Evolutionary conservation across 2,113 vertebrate species (phyloP).

Genomic region (Sinocyclocheilus grahami): DNA sequence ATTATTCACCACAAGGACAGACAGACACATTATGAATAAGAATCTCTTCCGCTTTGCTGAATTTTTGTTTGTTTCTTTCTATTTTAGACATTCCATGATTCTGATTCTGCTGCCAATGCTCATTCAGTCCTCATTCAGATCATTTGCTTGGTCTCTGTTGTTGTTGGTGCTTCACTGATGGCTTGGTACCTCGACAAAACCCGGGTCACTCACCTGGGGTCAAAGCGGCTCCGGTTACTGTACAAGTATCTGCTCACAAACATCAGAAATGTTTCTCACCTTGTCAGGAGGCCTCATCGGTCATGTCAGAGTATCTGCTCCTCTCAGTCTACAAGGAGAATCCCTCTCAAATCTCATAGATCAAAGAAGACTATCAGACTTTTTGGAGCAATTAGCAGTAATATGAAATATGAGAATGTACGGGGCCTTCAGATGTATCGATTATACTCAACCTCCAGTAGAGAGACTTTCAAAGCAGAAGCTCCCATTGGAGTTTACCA

Average conservation of each 20-base stretch:
- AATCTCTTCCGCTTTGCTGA: neutral
- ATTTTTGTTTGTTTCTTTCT: neutral
- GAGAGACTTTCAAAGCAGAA: slow-evolving; percentile 61
- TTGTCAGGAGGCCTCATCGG: slow-evolving; percentile 41
- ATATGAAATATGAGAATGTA: slow-evolving; percentile 24
- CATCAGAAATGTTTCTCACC: slow-evolving; percentile 52
- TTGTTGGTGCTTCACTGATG: slow-evolving; percentile 51
- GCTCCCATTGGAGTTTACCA: slow-evolving; percentile 66
- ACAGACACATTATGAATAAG: neutral
- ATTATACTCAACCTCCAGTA: slow-evolving; percentile 63
- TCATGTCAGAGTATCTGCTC: slow-evolving; percentile 38
- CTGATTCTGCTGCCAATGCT: neutral
- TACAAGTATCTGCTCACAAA: slow-evolving; percentile 62
- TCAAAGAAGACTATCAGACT: slow-evolving; percentile 18
- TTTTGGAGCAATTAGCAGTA: slow-evolving; percentile 30
- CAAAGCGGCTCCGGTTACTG: slow-evolving; percentile 53
- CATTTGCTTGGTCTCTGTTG: neutral
- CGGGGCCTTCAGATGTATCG: slow-evolving; percentile 20
- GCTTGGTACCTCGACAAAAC: slow-evolving; percentile 56
- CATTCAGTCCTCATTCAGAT: neutral
- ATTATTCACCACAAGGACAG: neutral
- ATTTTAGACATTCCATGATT: slow-evolving; percentile 20
- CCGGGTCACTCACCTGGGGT: slow-evolving; percentile 46
- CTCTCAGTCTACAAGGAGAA: slow-evolving; percentile 44
- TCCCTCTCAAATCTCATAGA: slow-evolving; percentile 28